Base-by-base conservation (phyloP, 2,797 vertebrate species). In the Sebastolobus altivelis region DNA sequence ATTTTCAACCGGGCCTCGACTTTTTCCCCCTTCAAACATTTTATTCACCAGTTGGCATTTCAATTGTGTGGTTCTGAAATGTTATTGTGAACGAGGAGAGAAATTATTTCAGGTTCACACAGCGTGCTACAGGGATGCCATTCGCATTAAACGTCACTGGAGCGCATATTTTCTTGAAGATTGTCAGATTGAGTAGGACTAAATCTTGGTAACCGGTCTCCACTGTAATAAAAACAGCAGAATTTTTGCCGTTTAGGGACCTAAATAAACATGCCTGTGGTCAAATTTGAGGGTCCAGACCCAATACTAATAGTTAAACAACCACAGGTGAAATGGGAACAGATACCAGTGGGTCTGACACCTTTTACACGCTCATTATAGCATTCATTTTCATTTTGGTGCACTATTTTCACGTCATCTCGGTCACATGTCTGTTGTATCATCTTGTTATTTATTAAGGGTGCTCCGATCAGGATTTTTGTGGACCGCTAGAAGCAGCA, bases 11-110 rank as follows among this genome's bases (percentile, higher is more conserved):
- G 68, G 78, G 55, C 85, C 72, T 89, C 10, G 38, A 77, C 70
- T 81, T 84, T 72, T 78, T 9, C 61, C 84, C 62, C 75, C 55
- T 66, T 82, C 72, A 80, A 91, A 90, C 81, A 87, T 92, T 89
- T 89, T 84, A 88, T 87, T 89, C 87, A 67, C 56, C 62, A 83
- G 77, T 79, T 89, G 89, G 88, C 80, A 83, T 93, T 93, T 92
- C 65, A 12, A 78, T 87, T 90, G 79, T 87, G 65, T 33, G 54
- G 49, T 81, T 90, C 67, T 91, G 79, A 92, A 88, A 86, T 82
- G 81, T 89, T 90, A 79, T 89, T 86, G 62, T 87, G 77, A 69
- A 67, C 70, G 77, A 83, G 52, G 33, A 82, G 67, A 60, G 49
- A 49, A 77, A 81, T 89, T 52, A 80, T 88, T 81, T 56, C 25